Base-by-base conservation (phyloP, 2,797 vertebrate species). In the Linurgus olivaceus region DNA sequence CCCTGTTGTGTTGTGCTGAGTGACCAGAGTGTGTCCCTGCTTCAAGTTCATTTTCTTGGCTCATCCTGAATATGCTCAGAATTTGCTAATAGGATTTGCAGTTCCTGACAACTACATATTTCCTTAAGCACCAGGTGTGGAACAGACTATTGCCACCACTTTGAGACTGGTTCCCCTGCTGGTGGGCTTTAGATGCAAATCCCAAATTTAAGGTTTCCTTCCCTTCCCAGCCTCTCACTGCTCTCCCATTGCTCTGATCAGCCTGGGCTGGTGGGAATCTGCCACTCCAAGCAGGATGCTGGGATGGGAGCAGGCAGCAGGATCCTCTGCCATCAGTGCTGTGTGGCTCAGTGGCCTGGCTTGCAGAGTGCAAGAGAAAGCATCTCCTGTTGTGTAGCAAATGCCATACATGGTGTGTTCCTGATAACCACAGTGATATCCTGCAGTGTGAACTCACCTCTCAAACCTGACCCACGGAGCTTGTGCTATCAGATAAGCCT, bases 341-440 rank as follows among this genome's bases (percentile, higher is more conserved):
- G 0, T 2, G n/a, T 65, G 59, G 24, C 54, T 92, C 0, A 0
- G 17, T 47, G 45, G 13, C 23, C 9, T 54, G 55, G 55, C 55
- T 35, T 35, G 23, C 23, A 25, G 23, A 57, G 54, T 35, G 48
- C 81, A 89, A 51, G 57, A 70, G 51, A 37, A 86, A 45, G 11
- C 20, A 7, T 65, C 31, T 76, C 20, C 51, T 45, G 3, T 52
- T 65, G 67, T 66, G 62, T 54, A 72, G 26, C 52, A n/a, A 20
- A 42, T 52, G 20, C 89, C 63, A 29, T 1, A 1, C 5, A 1
- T 38, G 74, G 26, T 8, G 11, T 14, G n/a, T 23, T 50, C 20
- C 75, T 59, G 59, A 33, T 52, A 21, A 14, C 0, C 50, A 54
- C 31, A 21, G 31, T n/a, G 52, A 54, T 54, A n/a, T 21, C 52